Conservation (phyloP, 30 jellyfish, hydroid and myxozoan genomes). For the Aurelia sp. region DNA sequence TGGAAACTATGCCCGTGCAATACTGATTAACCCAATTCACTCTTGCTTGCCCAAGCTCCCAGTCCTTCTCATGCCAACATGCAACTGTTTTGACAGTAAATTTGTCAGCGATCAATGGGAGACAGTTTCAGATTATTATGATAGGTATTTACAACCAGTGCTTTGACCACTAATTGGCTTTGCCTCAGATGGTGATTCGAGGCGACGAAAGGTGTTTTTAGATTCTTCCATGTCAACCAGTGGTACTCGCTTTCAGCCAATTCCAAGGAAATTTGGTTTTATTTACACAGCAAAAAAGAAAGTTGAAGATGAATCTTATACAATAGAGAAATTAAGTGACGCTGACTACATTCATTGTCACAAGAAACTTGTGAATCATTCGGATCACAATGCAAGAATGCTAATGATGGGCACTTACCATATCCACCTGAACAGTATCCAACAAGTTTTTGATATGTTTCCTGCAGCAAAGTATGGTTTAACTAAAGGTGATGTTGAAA, state of each 20-base stretch:
- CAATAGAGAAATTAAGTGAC: neutral
- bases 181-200: slow-evolving; percentile 40
- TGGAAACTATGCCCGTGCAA: no score
- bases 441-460: neutral
- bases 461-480: neutral
- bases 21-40: no score
- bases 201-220: slow-evolving; percentile 2
- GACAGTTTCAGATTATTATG: neutral
- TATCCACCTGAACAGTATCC: slow-evolving; percentile 8
- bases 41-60: no score
- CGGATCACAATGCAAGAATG: neutral
- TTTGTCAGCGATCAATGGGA: neutral
- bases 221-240: neutral
- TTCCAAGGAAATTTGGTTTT: neutral
- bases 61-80: neutral
- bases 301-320: neutral
- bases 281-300: neutral
- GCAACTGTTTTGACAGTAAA: neutral
- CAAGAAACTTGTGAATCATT: slow-evolving; percentile 3
- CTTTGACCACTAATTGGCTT: slow-evolving; percentile 26
- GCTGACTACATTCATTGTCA: slow-evolving; percentile 13
- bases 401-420: neutral
- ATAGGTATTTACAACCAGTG: neutral
- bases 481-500: neutral
- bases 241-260: slow-evolving; percentile 19